phyloP scores from a whole-genome alignment of 2,888 invertebrate species.

The Apodemia zela region DNA sequence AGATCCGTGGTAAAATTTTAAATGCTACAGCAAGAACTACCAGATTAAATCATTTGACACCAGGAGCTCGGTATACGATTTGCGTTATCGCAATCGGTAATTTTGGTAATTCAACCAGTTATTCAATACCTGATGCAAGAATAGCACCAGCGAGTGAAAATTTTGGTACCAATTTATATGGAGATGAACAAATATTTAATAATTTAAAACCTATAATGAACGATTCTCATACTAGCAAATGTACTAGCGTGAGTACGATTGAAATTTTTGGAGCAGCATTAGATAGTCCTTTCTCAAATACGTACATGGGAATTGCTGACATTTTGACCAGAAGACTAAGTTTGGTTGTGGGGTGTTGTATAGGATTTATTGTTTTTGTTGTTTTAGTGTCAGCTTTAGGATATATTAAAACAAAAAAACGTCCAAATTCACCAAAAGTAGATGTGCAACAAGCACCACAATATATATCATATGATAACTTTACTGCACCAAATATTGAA shows the following conservation, averaged over 20 bases:
- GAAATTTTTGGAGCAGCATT: slow-evolving; percentile 85
- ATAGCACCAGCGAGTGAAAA: slow-evolving; percentile 61
- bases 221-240: slow-evolving; percentile 87
- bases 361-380: slow-evolving; percentile 92
- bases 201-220: slow-evolving; percentile 65
- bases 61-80: slow-evolving; percentile 90
- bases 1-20: slow-evolving; percentile 88
- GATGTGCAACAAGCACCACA: slow-evolving; percentile 87
- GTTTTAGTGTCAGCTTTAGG: slow-evolving; percentile 91
- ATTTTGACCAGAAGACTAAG: slow-evolving; percentile 90
- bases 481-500: slow-evolving; percentile 59
- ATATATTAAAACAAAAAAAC: slow-evolving; percentile 91
- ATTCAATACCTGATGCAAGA: slow-evolving; percentile 73
- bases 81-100: slow-evolving; percentile 93
- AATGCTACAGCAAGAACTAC: slow-evolving; percentile 87
- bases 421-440: slow-evolving; percentile 87
- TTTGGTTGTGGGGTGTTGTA: slow-evolving; percentile 91
- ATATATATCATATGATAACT: slow-evolving; percentile 87
- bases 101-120: slow-evolving; percentile 69
- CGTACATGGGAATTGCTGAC: slow-evolving; percentile 85
- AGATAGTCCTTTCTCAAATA: slow-evolving; percentile 79
- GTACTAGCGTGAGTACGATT: slow-evolving; percentile 87
- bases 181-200: slow-evolving; percentile 81
- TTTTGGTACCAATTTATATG: slow-evolving; percentile 65
- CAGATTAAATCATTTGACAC: slow-evolving; percentile 86